Percentiles rank a stretch among this genome's conserved stretches.
Conservation (phyloP, 2,888 invertebrate genomes). For the Phania funesta region DNA sequence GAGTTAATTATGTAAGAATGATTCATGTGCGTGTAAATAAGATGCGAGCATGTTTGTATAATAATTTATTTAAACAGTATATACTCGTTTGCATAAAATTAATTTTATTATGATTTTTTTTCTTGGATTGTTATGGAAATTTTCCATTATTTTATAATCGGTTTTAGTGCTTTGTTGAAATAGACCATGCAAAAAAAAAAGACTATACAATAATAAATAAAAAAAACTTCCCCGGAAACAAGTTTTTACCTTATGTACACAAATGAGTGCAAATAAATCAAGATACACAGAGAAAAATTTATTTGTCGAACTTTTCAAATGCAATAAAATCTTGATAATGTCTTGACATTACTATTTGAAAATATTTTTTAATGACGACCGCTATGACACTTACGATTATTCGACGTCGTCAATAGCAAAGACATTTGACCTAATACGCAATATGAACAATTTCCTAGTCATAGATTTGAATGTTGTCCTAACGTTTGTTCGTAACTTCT, state of each 20-base stretch:
- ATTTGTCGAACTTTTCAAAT: no score
- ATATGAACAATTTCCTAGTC: no score
- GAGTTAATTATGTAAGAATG: not conserved
- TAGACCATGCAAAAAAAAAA: not conserved
- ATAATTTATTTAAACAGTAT: not conserved
- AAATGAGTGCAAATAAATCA: not conserved
- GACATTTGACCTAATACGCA: no score
- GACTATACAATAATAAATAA: not conserved
- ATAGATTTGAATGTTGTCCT: no score
- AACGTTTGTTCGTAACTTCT: no score
- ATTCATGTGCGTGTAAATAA: not conserved
- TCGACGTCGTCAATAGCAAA: no score
- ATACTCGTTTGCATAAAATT: slow-evolving; percentile 58
- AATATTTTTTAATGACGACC: no score
- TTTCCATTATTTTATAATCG: not conserved
- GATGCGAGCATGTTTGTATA: not conserved
- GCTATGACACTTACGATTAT: no score
- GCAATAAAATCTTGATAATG: no score
- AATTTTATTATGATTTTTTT: not conserved
- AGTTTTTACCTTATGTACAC: not conserved
- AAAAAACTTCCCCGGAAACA: not conserved
- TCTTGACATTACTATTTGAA: no score
- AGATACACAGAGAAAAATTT: not conserved
- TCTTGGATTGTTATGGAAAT: not conserved
- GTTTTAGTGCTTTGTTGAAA: not conserved